These are phyloP conservation scores for Thripadectes ignobilis DNA, from an alignment of 2,797 vertebrate genomes.

Conservation along the genomic window DNA sequence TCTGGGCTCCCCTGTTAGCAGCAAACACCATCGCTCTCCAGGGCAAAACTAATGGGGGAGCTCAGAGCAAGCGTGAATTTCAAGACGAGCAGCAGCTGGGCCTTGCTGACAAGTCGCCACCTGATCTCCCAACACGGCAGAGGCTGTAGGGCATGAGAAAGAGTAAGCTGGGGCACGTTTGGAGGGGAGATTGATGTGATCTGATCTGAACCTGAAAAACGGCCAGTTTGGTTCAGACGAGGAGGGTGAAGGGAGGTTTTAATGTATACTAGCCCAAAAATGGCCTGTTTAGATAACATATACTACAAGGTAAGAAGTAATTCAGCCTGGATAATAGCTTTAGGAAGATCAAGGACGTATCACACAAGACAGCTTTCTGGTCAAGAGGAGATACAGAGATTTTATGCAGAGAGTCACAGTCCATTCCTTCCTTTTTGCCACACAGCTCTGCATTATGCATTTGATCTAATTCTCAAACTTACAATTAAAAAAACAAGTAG, in stretches of 20 bases:
- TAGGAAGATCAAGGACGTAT: background rate
- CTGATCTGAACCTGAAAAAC: constrained; percentile 51
- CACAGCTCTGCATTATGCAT: background rate
- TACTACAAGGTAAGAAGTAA: background rate
- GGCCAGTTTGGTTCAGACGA: background rate
- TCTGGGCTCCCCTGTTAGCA: constrained; percentile 39
- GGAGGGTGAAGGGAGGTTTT: background rate
- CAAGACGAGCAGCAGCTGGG: constrained; percentile 26
- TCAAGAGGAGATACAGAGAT: background rate
- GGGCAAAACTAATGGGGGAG: constrained; percentile 32
- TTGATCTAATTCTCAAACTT: background rate
- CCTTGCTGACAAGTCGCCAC: constrained; percentile 47
- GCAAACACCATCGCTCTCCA: background rate
- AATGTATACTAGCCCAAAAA: background rate
- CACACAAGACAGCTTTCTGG: background rate
- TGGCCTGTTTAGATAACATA: background rate
- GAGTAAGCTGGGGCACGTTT: constrained; percentile 1
- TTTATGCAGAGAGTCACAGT: background rate
- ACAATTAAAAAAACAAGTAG: background rate
- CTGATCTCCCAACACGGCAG: constrained; percentile 16
- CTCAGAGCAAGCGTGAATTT: background rate
- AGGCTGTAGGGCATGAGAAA: constrained; percentile 28
- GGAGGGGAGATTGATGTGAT: constrained; percentile 33
- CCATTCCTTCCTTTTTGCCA: background rate
- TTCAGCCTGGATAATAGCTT: constrained; percentile 15